Evolutionary conservation across 2,797 vertebrate genomes (phyloP).

Genomic region (Oreochromis mossambicus): DNA sequence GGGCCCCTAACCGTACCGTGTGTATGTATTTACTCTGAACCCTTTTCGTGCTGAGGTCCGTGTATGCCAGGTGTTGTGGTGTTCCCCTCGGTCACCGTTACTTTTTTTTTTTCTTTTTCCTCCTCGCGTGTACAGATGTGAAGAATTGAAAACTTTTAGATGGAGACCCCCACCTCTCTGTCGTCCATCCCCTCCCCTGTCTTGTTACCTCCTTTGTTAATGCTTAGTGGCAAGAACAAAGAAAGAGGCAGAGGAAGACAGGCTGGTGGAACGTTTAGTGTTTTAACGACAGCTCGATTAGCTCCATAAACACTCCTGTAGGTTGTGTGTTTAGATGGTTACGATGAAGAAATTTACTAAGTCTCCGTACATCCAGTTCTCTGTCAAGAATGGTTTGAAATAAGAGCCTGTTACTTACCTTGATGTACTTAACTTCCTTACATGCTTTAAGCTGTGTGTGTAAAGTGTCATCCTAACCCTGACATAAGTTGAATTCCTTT

Average conservation of each 20-base stretch:
- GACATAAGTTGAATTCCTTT: constrained; percentile 68
- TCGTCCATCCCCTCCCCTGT: constrained; percentile 65
- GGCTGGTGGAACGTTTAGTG: constrained; percentile 80
- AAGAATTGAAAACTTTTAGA: constrained; percentile 81
- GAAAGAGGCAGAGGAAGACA: constrained; percentile 69
- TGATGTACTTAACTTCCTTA: constrained; percentile 71
- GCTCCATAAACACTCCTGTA: constrained; percentile 73
- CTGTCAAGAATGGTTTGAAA: constrained; percentile 63
- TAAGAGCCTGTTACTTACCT: constrained; percentile 72
- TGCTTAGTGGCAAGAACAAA: constrained; percentile 79
- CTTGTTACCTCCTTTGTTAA: constrained; percentile 72
- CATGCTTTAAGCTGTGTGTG: constrained; percentile 70
- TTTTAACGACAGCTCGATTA: constrained; percentile 64
- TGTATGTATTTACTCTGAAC: constrained; percentile 81
- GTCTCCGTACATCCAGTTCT: constrained; percentile 63
- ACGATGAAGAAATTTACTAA: constrained; percentile 55
- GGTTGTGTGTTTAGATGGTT: constrained; percentile 70
- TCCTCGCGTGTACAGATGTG: constrained; percentile 87
- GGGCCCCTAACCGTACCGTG: constrained; percentile 40
- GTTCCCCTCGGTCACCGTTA: constrained; percentile 91
- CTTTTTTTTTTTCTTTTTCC: neutral
- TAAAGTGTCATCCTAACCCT: constrained; percentile 67
- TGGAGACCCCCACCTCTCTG: constrained; percentile 78
- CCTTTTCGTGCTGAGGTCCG: constrained; percentile 84
- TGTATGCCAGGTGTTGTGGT: constrained; percentile 98